phyloP scores from a whole-genome alignment of 2,888 invertebrate species.

The Trissoscelio sp. region DNA sequence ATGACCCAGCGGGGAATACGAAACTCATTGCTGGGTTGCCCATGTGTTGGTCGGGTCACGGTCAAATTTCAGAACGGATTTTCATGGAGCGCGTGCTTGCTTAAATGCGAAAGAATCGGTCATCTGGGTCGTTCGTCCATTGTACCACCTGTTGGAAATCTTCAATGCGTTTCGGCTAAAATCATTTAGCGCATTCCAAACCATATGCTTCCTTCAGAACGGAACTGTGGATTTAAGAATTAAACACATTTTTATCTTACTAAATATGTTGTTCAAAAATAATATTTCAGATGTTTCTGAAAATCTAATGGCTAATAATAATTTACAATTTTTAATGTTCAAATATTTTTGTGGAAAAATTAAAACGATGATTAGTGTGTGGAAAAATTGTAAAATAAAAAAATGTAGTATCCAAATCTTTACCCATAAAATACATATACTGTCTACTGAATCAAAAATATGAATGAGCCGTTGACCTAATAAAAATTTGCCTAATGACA shows the following conservation, averaged over 20 bases:
- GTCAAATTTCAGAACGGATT: slow-evolving; percentile 64
- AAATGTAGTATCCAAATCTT: too few relatives aligned
- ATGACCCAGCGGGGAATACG: slow-evolving; percentile 13
- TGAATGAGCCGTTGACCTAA: neutral
- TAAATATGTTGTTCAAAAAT: too few relatives aligned
- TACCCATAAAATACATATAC: too few relatives aligned
- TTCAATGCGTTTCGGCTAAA: slow-evolving; percentile 34
- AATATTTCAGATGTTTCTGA: too few relatives aligned
- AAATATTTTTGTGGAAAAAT: too few relatives aligned
- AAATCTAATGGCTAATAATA: too few relatives aligned
- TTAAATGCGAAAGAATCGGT: slow-evolving; percentile 58
- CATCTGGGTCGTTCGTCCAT: slow-evolving; percentile 48
- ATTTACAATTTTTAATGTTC: too few relatives aligned
- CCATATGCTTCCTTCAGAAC: slow-evolving; percentile 43
- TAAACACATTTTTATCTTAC: too few relatives aligned
- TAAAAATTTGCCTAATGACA: neutral
- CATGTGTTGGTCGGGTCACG: slow-evolving; percentile 55
- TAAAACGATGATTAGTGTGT: too few relatives aligned
- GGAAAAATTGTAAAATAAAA: too few relatives aligned
- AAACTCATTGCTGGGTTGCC: neutral
- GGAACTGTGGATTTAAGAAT: slow-evolving; percentile 20
- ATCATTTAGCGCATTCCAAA: slow-evolving; percentile 30
- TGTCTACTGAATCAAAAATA: neutral
- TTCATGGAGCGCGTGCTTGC: slow-evolving; percentile 56
- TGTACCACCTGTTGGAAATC: slow-evolving; percentile 63